Percentiles rank a stretch among this genome's conserved stretches.
Evolutionary conservation across 2,113 vertebrate genomes (phyloP).

Genomic region (Cavia aperea): DNA sequence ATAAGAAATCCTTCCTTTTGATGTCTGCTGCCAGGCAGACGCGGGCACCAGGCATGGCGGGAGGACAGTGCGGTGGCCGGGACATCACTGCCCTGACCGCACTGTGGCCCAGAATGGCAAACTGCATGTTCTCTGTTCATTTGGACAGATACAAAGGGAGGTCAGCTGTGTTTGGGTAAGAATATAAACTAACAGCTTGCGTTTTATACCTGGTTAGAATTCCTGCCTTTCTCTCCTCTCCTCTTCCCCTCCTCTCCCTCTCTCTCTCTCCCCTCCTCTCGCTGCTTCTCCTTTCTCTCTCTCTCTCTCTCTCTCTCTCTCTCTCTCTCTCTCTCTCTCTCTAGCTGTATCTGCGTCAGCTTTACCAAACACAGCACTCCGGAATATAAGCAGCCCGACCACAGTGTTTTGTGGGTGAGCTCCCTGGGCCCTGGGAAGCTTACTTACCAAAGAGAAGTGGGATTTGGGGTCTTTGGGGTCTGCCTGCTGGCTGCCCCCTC

Average conservation of each 20-base stretch:
- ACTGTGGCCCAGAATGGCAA: neutral
- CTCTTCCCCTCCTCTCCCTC: no score
- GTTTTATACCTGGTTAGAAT: neutral
- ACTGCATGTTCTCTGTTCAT: neutral
- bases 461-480: neutral
- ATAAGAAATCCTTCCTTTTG: constrained; percentile 63
- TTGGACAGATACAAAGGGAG: neutral
- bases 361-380: neutral
- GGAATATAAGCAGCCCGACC: neutral
- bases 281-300: no score
- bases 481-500: constrained; percentile 52
- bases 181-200: neutral
- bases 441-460: neutral
- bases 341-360: neutral
- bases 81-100: neutral
- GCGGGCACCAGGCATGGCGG: rapidly evolving
- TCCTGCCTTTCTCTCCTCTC: neutral
- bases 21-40: constrained; percentile 38
- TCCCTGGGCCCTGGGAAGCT: neutral
- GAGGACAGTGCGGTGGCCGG: neutral
- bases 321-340: no score
- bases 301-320: no score
- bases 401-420: neutral
- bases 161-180: neutral
- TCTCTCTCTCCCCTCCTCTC: no score